Percentiles rank a stretch among this genome's conserved stretches.
Conservation (phyloP, 1,140 invertebrate species). For the Capitella teleta region DNA sequence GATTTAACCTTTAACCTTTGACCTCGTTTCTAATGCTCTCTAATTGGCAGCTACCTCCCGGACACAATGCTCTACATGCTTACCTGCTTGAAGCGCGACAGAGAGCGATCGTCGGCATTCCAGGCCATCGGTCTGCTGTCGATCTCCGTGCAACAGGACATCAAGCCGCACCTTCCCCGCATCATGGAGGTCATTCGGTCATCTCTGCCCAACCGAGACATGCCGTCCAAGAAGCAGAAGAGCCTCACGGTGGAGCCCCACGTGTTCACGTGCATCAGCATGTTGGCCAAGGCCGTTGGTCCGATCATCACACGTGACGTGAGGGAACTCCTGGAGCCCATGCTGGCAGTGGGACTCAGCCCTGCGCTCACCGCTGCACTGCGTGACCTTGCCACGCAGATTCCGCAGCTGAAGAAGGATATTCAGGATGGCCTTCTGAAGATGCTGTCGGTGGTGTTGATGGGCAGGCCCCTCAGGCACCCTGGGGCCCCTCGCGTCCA, state of each 20-base stretch:
- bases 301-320: conserved; percentile 64
- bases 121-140: conserved; percentile 80
- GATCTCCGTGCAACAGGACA: conserved; percentile 68
- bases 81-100: conserved; percentile 55
- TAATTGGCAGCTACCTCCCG: conserved; percentile 54
- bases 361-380: conserved; percentile 80
- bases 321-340: conserved; percentile 72
- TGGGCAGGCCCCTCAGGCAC: conserved; percentile 61
- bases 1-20: neutral
- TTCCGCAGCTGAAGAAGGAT: conserved; percentile 74
- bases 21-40: neutral
- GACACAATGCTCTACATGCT: conserved; percentile 69
- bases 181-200: conserved; percentile 79
- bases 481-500: conserved; percentile 26
- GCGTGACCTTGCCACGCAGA: conserved; percentile 73
- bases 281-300: conserved; percentile 75
- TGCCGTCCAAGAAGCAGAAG: conserved; percentile 46
- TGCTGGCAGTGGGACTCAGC: conserved; percentile 83
- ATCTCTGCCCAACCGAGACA: conserved; percentile 62
- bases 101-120: conserved; percentile 74
- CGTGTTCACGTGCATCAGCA: conserved; percentile 88
- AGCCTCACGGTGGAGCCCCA: conserved; percentile 63
- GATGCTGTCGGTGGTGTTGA: conserved; percentile 75
- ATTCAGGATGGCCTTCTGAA: conserved; percentile 84
- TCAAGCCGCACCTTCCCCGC: conserved; percentile 63